Evolutionary conservation across 2,888 invertebrate species (phyloP), one percentile per base, ranked within the genome.

Genomic region (Lasioglossum lativentre): DNA sequence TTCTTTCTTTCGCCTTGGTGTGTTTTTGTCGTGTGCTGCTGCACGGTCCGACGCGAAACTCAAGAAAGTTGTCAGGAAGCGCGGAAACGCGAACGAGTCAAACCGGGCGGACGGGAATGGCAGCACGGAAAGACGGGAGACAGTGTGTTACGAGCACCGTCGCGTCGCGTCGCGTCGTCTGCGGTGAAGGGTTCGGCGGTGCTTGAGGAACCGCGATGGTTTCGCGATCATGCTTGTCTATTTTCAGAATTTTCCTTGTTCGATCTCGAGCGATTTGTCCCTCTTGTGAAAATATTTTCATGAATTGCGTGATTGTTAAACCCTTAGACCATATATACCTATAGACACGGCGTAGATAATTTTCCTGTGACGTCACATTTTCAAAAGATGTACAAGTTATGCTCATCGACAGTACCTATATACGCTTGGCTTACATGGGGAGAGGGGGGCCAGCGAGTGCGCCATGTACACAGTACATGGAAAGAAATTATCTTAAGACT

Each of bases 21-120:
- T 68, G 66, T 34, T 30, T 70, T 23, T 10, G 8, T 16, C 14
- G 16, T 2, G 23, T 3, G 23, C 4, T 45, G 23, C 19, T 68
- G 38, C 66, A 14, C 30, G 63, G 30, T 30, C 30, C 59, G 59
- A 38, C 40, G 56, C 40, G 47, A 76, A 42, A 70, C 40, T 77
- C 30, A 34, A 77, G 77, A 77, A 74, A 82, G 74, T 77, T 47
- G 82, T 84, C 82, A 63, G 73, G 52, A 40, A 66, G 27, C 30
- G 34, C 14, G 59, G 40, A 59, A 66, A 63, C 75, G 63, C 30
- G 52, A 70, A 70, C 70, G 70, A 70, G 52, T 38, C 52, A 71
- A 34, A 70, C 68, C 23, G 42, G 47, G 27, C 42, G 27, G 52
- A 70, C 38, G 5, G 2, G 70, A 27, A n/a, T 3, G 30, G 30